Conservation (phyloP, 2,113 vertebrate species). For the Heliornis fulica region DNA sequence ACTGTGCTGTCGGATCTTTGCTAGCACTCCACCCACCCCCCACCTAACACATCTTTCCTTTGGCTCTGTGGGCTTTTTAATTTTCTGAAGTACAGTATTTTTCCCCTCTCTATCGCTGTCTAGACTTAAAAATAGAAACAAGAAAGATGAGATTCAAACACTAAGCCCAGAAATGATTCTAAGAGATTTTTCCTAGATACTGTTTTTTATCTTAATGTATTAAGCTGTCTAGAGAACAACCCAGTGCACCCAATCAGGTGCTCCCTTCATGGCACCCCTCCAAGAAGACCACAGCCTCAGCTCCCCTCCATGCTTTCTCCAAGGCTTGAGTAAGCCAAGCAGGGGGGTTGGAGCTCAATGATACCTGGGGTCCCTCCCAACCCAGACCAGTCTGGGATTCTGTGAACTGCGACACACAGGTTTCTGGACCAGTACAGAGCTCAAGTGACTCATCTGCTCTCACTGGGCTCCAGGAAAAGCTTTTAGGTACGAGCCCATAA, state of each 20-base stretch:
- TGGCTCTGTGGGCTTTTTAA: background rate
- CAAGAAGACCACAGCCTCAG: background rate
- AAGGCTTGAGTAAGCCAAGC: background rate
- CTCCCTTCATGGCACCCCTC: background rate
- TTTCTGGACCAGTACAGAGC: background rate
- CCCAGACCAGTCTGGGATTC: too few relatives aligned
- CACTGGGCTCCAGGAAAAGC: background rate
- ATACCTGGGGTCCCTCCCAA: too few relatives aligned
- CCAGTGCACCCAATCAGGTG: background rate
- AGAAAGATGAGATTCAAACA: fast-evolving
- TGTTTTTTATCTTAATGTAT: background rate
- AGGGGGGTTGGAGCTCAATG: too few relatives aligned
- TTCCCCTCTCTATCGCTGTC: background rate
- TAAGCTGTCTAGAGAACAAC: background rate
- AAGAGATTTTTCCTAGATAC: background rate
- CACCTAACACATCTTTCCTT: background rate
- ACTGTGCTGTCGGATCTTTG: background rate
- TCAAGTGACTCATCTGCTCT: background rate
- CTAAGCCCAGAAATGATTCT: background rate
- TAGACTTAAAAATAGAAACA: background rate
- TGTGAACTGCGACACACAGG: background rate
- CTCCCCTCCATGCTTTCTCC: background rate
- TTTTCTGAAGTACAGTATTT: background rate
- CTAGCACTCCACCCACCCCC: background rate
- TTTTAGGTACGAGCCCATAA: background rate